Conservation (phyloP, 2,888 invertebrate species). For the Drosophila sordidapex region DNA sequence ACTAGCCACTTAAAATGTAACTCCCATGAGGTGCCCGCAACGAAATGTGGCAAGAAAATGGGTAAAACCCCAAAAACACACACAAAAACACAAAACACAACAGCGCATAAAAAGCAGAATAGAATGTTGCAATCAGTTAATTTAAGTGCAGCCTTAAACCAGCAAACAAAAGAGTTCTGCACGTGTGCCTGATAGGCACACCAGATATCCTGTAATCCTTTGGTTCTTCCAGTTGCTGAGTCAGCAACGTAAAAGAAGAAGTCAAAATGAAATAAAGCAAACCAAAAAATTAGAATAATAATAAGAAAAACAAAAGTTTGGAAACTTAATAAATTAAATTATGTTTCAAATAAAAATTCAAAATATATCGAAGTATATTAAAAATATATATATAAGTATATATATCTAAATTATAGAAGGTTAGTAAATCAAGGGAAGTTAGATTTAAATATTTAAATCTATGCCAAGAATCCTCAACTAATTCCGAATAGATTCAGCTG, state of each 20-base stretch:
- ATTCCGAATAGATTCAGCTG: neutral
- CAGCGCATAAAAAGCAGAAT: conserved; percentile 73
- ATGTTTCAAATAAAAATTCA: neutral
- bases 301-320: neutral
- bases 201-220: conserved; percentile 21
- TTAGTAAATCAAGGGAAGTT: neutral
- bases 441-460: neutral
- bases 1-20: conserved; percentile 71
- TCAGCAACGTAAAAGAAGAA: neutral
- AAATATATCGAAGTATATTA: too few species aligned
- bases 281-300: neutral
- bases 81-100: conserved; percentile 18
- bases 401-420: neutral
- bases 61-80: conserved; percentile 43
- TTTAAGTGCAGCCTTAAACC: conserved; percentile 77
- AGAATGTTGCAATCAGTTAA: conserved; percentile 82
- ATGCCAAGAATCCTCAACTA: too few species aligned
- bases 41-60: conserved; percentile 51
- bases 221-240: neutral
- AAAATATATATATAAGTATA: neutral
- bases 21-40: conserved; percentile 60
- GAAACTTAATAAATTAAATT: neutral
- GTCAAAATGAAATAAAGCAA: neutral
- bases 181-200: neutral
- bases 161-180: conserved; percentile 25